Percentiles rank a stretch among this genome's conserved stretches.
phyloP scores from a whole-genome alignment of 1,140 invertebrate species.

The Temnothorax curvispinosus region DNA sequence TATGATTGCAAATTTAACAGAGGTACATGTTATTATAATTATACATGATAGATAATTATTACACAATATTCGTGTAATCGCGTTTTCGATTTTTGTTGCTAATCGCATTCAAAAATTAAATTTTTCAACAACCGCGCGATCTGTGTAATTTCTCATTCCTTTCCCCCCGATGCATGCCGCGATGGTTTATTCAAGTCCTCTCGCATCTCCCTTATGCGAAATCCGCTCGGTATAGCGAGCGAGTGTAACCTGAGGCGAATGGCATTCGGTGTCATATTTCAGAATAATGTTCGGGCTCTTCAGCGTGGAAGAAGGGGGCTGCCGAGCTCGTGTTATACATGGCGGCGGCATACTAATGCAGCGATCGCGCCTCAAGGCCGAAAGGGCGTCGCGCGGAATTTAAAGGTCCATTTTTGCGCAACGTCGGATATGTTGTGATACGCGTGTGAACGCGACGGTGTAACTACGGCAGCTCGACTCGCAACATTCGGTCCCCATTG shows the following conservation, averaged over 20 bases:
- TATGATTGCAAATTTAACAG: background rate
- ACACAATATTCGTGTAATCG: background rate
- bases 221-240: conserved; percentile 63
- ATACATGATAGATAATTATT: background rate
- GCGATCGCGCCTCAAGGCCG: conserved; percentile 25
- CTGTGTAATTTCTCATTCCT: background rate
- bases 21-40: background rate
- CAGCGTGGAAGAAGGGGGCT: conserved; percentile 58
- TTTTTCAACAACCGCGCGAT: background rate
- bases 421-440: background rate
- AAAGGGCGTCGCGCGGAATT: conserved; percentile 24
- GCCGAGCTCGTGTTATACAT: conserved; percentile 41
- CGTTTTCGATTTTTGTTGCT: background rate
- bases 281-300: conserved; percentile 77
- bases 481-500: background rate
- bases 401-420: conserved; percentile 25
- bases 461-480: background rate
- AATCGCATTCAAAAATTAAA: background rate
- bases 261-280: conserved; percentile 79
- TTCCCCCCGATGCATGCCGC: background rate
- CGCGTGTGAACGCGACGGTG: background rate
- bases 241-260: conserved; percentile 76
- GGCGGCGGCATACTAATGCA: conserved; percentile 73
- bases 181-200: conserved; percentile 25
- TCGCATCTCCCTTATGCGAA: conserved; percentile 60